phyloP scores from a whole-genome alignment of 2,888 invertebrate species.

The Drosophila antonietae region DNA sequence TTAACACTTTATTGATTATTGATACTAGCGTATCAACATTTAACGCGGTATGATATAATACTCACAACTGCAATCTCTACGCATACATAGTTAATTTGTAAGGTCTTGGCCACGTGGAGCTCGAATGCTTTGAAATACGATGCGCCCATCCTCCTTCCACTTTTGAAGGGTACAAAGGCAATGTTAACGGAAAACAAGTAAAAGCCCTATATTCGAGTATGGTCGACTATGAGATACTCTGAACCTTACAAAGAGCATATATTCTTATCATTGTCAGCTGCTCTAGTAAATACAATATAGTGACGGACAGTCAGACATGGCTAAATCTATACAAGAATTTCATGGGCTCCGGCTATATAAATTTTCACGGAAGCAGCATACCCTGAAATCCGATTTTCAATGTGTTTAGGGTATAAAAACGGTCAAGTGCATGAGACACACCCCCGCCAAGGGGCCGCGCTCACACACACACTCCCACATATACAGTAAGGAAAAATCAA shows the following conservation, averaged over 20 bases:
- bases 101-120: conserved; percentile 34
- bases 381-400: background rate
- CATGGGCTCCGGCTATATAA: too few relatives aligned
- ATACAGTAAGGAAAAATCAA: conserved; percentile 63
- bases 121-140: conserved; percentile 6
- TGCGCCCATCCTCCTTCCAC: conserved; percentile 27
- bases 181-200: conserved; percentile 22
- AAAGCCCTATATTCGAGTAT: background rate
- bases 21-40: background rate
- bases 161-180: conserved; percentile 21
- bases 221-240: background rate
- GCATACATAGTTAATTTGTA: conserved; percentile 2
- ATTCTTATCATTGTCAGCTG: too few relatives aligned
- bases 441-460: conserved; percentile 31
- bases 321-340: too few relatives aligned
- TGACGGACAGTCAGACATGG: too few relatives aligned
- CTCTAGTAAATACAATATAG: too few relatives aligned
- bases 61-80: background rate
- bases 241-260: too few relatives aligned
- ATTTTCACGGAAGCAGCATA: background rate
- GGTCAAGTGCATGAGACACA: conserved; percentile 53
- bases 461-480: conserved; percentile 12
- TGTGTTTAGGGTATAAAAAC: conserved; percentile 13
- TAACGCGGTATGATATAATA: conserved; percentile 27
- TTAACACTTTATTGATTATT: too few relatives aligned